Evolutionary conservation across 2,888 invertebrate genomes (phyloP), one percentile per base, ranked within the genome.

Genomic region (Phengaris alcon): DNA sequence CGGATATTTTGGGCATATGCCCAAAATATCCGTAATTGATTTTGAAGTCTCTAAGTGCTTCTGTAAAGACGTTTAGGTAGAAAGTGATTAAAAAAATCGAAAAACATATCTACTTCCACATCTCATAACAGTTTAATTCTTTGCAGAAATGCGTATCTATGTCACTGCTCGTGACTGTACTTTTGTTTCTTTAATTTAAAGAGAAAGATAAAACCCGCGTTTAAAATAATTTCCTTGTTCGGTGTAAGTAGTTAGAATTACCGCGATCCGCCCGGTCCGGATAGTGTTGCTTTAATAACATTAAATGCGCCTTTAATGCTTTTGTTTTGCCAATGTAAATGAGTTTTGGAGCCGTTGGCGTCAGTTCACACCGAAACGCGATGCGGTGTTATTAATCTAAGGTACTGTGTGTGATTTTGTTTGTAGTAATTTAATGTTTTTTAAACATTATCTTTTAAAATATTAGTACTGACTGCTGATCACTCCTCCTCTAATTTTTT

Each of bases 281-380:
- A 44, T 64, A 64, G 64, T 64, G 64, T 64, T 35, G 64, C 64
- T 64, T 59, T 64, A 64, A 64, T 64, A 64, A 64, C 64, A 64
- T 64, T 64, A 64, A 64, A 64, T 64, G 64, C 64, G 64, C 64
- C 64, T 64, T 64, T 64, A 64, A 64, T 64, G 64, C 64, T 64
- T 64, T 64, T 64, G 64, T 64, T 64, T 64, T 35, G 64, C 35
- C 64, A 10, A 64, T 64, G 64, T 64, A 64, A 64, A 64, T 44
- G 64, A 64, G 64, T 64, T 64, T 35, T 64, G 64, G 9, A 7
- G 64, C 12, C 6, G 64, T 64, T 64, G 12, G 35, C 64, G 64
- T 35, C 13, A 64, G 35, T 64, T 64, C 35, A 8, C 0, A 48
- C 48, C 12, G 12, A 15, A 2, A 35, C 35, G 35, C 35, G 35